Conservation (phyloP, 2,113 vertebrate genomes). For the Phylloscopus trochilus region DNA sequence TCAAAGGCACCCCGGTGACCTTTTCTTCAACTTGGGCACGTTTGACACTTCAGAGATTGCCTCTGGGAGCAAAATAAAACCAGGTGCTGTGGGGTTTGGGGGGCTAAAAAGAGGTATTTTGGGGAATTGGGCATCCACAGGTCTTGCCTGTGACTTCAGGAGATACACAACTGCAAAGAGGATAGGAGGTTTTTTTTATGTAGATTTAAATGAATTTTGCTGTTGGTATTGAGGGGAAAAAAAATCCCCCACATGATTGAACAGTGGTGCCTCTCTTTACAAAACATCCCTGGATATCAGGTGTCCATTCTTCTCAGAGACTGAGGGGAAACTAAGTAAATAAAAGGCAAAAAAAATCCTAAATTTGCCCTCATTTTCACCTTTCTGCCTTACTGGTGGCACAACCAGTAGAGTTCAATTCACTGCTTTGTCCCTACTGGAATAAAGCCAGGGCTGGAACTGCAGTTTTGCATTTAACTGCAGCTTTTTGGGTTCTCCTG, state of each 20-base stretch:
- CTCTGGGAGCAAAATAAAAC: background rate
- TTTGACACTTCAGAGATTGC: background rate
- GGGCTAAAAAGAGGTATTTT: background rate
- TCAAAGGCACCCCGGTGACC: constrained; percentile 16
- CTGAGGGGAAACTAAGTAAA: background rate
- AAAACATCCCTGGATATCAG: constrained; percentile 36
- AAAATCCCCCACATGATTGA: background rate
- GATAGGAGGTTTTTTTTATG: background rate
- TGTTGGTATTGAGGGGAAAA: background rate
- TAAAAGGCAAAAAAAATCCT: background rate
- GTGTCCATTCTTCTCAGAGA: constrained; percentile 41
- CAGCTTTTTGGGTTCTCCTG: background rate
- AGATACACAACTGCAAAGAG: background rate
- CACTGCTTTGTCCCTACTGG: background rate
- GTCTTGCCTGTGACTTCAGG: background rate
- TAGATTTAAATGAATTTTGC: background rate
- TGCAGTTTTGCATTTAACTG: background rate
- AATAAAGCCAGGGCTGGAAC: background rate
- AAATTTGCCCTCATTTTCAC: constrained; percentile 68
- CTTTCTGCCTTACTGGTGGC: constrained; percentile 27
- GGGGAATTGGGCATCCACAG: background rate
- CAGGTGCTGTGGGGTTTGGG: background rate
- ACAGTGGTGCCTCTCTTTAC: background rate
- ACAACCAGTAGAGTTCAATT: background rate
- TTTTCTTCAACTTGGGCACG: constrained; percentile 54